phyloP scores from a whole-genome alignment of 2,888 invertebrate species.

The Plagiodera versicolora region DNA sequence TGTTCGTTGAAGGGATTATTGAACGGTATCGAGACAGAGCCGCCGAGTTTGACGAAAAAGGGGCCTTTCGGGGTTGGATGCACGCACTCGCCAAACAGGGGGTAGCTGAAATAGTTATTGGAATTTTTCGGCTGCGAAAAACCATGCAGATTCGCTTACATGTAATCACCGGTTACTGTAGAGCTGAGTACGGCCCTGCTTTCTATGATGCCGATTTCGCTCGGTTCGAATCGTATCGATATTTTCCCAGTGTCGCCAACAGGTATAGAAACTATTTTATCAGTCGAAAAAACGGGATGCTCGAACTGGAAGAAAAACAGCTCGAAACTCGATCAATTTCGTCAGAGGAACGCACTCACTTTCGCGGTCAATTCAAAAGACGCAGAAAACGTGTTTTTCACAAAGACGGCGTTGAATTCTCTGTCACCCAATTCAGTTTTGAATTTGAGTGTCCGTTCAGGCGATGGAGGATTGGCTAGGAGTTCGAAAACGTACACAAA shows the following conservation, averaged over 20 bases:
- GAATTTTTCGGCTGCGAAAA: too few relatives aligned
- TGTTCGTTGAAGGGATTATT: conserved; percentile 55
- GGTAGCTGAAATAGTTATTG: conserved; percentile 52
- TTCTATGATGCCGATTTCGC: conserved; percentile 40
- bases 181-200: conserved; percentile 42
- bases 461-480: conserved; percentile 37
- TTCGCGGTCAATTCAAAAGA: conserved; percentile 38
- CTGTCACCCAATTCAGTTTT: conserved; percentile 41
- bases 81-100: conserved; percentile 54
- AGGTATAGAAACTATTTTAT: conserved; percentile 25
- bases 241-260: conserved; percentile 34
- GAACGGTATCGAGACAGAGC: conserved; percentile 51
- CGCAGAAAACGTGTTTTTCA: conserved; percentile 38
- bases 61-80: conserved; percentile 59
- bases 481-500: conserved; percentile 58
- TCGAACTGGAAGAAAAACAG: conserved; percentile 36
- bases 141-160: conserved; percentile 38
- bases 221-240: conserved; percentile 45
- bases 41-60: conserved; percentile 51
- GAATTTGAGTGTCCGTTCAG: conserved; percentile 41
- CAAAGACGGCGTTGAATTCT: conserved; percentile 28
- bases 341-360: conserved; percentile 31
- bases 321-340: too few relatives aligned
- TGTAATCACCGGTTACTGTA: conserved; percentile 44
- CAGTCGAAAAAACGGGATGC: conserved; percentile 36